phyloP scores from a whole-genome alignment of 2,888 invertebrate genomes.

The Dasypogon diadema region DNA sequence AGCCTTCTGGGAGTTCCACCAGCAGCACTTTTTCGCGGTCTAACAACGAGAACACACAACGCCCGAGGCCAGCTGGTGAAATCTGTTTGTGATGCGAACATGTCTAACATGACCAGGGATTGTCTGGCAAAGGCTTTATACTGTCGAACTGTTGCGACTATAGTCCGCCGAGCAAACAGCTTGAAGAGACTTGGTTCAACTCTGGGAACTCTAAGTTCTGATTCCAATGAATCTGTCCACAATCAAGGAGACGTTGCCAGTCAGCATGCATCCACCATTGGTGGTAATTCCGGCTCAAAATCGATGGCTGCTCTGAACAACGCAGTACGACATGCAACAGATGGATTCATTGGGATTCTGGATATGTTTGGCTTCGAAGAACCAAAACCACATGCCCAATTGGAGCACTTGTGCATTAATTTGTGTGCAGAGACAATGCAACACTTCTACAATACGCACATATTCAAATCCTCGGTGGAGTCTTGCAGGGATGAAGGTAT shows the following conservation, averaged over 20 bases:
- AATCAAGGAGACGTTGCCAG: conserved; percentile 87
- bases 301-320: conserved; percentile 93
- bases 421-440: conserved; percentile 97
- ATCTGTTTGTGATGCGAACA: conserved; percentile 85
- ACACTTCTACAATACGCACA: conserved; percentile 97
- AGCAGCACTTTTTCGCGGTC: conserved; percentile 74
- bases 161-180: conserved; percentile 92
- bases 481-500: conserved; percentile 95
- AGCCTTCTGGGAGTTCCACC: conserved; percentile 77
- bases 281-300: conserved; percentile 84
- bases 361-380: conserved; percentile 98
- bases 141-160: conserved; percentile 93
- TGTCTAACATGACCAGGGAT: conserved; percentile 90
- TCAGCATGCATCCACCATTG: conserved; percentile 86
- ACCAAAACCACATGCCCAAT: conserved; percentile 83
- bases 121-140: conserved; percentile 92
- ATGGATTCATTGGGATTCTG: conserved; percentile 94
- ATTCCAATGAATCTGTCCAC: conserved; percentile 92
- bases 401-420: conserved; percentile 95
- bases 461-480: conserved; percentile 93
- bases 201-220: conserved; percentile 87
- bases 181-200: conserved; percentile 86
- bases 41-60: conserved; percentile 85
- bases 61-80: conserved; percentile 83
- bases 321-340: conserved; percentile 92